Percentiles rank a stretch among this genome's conserved stretches.
Evolutionary conservation across 37 sponge, comb jelly and placozoan genomes (phyloP).

Genomic region (Theonella swinhoei): DNA sequence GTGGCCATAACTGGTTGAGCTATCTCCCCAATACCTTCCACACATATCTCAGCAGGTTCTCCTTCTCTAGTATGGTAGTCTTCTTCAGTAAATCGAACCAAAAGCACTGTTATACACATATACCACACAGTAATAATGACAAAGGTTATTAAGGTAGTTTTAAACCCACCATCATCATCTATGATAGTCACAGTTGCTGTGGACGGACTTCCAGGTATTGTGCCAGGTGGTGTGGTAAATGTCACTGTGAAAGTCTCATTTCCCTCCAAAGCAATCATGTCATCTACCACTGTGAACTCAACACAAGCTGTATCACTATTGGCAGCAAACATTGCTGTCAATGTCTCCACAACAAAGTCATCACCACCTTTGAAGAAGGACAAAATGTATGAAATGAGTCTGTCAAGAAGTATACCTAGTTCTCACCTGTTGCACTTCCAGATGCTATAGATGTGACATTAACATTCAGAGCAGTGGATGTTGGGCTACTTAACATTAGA

Average conservation of each 20-base stretch:
- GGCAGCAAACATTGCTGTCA: no score
- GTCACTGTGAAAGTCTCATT: slow-evolving; percentile 5
- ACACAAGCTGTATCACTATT: no score
- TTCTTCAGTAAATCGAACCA: not conserved
- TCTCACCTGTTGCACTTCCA: no score
- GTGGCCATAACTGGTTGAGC: not conserved
- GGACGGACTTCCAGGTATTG: not conserved
- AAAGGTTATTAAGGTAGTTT: not conserved
- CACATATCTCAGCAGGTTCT: not conserved
- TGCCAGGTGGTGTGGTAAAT: no score
- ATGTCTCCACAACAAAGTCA: no score
- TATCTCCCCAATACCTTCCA: not conserved
- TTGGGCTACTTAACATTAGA: no score
- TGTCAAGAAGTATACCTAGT: no score
- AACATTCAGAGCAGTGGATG: no score
- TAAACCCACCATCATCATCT: slow-evolving; percentile 46
- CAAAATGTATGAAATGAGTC: no score
- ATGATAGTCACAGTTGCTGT: slow-evolving; percentile 22
- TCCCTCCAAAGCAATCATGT: slow-evolving; percentile 7
- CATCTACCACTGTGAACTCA: slow-evolving; percentile 9
- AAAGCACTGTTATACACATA: no score
- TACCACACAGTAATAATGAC: not conserved
- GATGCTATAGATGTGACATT: no score
- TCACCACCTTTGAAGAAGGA: no score
- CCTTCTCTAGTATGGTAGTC: not conserved